Evolutionary conservation across 2,888 invertebrate species (phyloP).

Genomic region (Zonitis immaculata): DNA sequence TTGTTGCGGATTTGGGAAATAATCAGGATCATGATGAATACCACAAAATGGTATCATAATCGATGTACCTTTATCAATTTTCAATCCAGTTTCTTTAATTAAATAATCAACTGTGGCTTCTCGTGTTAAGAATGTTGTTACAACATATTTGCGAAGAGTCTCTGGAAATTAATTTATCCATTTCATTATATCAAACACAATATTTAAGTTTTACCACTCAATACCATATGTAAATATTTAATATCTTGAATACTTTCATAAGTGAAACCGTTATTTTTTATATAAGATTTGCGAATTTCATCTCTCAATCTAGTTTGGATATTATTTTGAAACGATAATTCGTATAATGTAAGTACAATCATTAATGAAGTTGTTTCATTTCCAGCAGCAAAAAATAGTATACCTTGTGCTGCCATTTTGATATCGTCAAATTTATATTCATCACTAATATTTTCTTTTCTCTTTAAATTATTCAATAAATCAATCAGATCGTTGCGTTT

Average conservation of each 20-base stretch:
- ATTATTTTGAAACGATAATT: constrained; percentile 52
- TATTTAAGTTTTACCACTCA: constrained; percentile 42
- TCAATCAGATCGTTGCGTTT: constrained; percentile 54
- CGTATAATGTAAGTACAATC: constrained; percentile 53
- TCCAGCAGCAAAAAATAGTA: constrained; percentile 57
- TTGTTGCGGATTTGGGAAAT: constrained; percentile 45
- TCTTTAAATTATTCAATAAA: constrained; percentile 53
- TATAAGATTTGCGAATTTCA: constrained; percentile 48
- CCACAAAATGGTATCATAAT: constrained; percentile 44
- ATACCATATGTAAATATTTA: constrained; percentile 52
- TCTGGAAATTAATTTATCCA: too few relatives aligned
- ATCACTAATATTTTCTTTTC: constrained; percentile 21
- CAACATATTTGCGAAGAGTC: constrained; percentile 47
- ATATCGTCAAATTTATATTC: constrained; percentile 28
- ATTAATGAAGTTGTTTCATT: constrained; percentile 58
- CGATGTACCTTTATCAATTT: constrained; percentile 44
- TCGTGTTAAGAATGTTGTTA: constrained; percentile 39
- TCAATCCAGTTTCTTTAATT: constrained; percentile 42
- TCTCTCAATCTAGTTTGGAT: constrained; percentile 52
- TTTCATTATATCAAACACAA: too few relatives aligned
- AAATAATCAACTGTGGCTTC: constrained; percentile 37
- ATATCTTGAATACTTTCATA: constrained; percentile 53
- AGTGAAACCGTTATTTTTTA: constrained; percentile 45
- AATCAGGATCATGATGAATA: constrained; percentile 42
- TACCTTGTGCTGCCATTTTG: constrained; percentile 42